phyloP scores from a whole-genome alignment of 2,888 invertebrate species.

The Dryocosmus kuriphilus region DNA sequence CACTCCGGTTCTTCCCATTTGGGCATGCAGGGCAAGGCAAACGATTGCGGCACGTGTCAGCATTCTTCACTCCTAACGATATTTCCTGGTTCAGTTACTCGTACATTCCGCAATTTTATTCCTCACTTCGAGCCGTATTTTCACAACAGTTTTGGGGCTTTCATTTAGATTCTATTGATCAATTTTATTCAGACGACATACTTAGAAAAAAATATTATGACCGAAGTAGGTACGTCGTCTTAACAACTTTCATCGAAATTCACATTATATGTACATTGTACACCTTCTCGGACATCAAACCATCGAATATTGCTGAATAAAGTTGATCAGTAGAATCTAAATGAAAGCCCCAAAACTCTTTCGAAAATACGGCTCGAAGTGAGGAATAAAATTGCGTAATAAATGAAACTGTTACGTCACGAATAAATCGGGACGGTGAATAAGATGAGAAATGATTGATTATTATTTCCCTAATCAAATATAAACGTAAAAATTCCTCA shows the following conservation, averaged over 20 bases:
- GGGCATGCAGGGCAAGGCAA: neutral
- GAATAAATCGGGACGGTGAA: too few species aligned
- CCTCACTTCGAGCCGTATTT: neutral
- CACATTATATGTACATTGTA: too few species aligned
- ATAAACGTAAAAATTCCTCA: too few species aligned
- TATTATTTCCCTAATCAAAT: too few species aligned
- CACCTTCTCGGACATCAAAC: too few species aligned
- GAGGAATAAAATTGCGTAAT: slow-evolving; percentile 3
- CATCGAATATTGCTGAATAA: too few species aligned
- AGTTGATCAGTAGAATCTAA: neutral
- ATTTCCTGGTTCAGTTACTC: slow-evolving; percentile 19
- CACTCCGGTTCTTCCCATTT: neutral
- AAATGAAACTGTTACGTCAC: too few species aligned
- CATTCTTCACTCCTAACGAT: slow-evolving; percentile 26
- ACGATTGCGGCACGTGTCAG: slow-evolving; percentile 22
- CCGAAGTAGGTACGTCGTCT: too few species aligned
- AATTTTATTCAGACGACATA: too few species aligned
- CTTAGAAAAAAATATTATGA: too few species aligned
- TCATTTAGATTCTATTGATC: neutral
- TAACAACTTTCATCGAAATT: too few species aligned
- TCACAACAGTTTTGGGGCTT: neutral
- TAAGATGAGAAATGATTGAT: too few species aligned
- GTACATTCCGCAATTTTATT: slow-evolving; percentile 13
- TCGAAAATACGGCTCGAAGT: neutral
- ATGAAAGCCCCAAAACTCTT: neutral